phyloP scores from a whole-genome alignment of 2,888 invertebrate species.

The Anthophora plumipes region DNA sequence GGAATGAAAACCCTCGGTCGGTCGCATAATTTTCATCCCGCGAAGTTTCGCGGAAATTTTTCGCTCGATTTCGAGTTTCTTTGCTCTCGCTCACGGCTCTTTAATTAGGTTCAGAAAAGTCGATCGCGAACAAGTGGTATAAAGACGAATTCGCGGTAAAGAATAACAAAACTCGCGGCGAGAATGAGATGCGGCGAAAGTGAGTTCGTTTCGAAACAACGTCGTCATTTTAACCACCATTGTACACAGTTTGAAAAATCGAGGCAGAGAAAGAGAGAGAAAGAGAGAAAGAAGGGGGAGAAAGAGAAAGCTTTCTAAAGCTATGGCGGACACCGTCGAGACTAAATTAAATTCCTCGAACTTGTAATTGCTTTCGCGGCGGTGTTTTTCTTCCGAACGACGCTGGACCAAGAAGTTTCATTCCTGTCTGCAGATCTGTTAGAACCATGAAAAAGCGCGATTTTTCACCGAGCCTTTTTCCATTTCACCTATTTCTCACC shows the following conservation, averaged over 20 bases:
- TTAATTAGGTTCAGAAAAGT: conserved; percentile 8
- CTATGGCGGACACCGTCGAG: conserved; percentile 13
- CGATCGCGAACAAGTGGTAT: background rate
- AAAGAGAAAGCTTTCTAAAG: conserved; percentile 22
- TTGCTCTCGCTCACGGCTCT: background rate
- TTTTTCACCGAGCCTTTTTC: conserved; percentile 1
- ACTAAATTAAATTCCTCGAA: conserved; percentile 59
- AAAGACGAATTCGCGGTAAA: background rate
- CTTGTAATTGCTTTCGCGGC: conserved; percentile 54
- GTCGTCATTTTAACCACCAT: conserved; percentile 13
- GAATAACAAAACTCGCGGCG: conserved; percentile 27
- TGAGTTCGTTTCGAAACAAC: conserved; percentile 17
- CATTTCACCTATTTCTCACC: background rate
- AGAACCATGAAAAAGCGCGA: conserved; percentile 16
- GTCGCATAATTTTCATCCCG: background rate
- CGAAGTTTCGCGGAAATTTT: background rate
- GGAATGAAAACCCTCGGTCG: background rate
- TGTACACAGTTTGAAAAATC: background rate
- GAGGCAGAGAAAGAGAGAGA: too few species aligned
- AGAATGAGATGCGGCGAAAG: background rate
- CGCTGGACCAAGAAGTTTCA: conserved; percentile 16
- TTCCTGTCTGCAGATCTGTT: conserved; percentile 11
- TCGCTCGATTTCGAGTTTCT: background rate
- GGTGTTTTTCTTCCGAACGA: conserved; percentile 51
- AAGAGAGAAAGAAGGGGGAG: too few species aligned